These are phyloP conservation scores for Isotomurus palustris DNA, from an alignment of 2,888 invertebrate species.

Conservation along the genomic window DNA sequence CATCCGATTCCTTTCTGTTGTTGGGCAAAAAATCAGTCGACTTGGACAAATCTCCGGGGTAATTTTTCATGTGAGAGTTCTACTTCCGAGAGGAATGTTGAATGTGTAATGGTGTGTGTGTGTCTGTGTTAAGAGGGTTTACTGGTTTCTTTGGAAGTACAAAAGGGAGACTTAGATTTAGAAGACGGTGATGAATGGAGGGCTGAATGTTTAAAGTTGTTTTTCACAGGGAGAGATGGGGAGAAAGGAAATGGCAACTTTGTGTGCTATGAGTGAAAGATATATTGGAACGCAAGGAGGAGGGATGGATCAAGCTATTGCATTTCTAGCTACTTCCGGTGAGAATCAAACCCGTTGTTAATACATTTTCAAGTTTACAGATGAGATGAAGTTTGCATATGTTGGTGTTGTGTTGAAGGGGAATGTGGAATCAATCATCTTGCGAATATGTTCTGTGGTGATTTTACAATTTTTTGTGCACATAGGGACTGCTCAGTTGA, in stretches of 20 bases:
- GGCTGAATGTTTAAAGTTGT: too few relatives aligned
- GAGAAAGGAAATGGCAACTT: slow-evolving; percentile 67
- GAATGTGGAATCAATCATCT: too few relatives aligned
- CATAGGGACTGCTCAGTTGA: slow-evolving; percentile 83
- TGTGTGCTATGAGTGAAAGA: slow-evolving; percentile 85
- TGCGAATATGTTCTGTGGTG: not conserved
- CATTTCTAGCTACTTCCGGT: slow-evolving; percentile 70
- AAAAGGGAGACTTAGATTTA: not conserved
- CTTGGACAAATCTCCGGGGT: too few relatives aligned
- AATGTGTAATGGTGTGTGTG: too few relatives aligned
- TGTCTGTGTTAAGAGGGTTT: too few relatives aligned
- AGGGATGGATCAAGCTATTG: slow-evolving; percentile 99
- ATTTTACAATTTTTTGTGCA: slow-evolving; percentile 10
- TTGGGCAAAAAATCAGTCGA: too few relatives aligned
- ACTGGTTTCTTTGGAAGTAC: too few relatives aligned
- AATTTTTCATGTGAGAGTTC: too few relatives aligned
- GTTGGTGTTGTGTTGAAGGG: too few relatives aligned
- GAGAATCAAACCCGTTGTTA: slow-evolving; percentile 18
- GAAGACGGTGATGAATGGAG: not conserved
- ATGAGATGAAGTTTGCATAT: not conserved
- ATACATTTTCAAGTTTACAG: not conserved
- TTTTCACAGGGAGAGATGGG: slow-evolving; percentile 49
- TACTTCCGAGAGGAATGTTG: too few relatives aligned
- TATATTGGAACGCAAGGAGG: slow-evolving; percentile 97
- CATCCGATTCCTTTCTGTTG: too few relatives aligned